These are phyloP conservation scores for Campylomormyrus numenius DNA, from an alignment of 2,113 vertebrate species.

Conservation along the genomic window DNA sequence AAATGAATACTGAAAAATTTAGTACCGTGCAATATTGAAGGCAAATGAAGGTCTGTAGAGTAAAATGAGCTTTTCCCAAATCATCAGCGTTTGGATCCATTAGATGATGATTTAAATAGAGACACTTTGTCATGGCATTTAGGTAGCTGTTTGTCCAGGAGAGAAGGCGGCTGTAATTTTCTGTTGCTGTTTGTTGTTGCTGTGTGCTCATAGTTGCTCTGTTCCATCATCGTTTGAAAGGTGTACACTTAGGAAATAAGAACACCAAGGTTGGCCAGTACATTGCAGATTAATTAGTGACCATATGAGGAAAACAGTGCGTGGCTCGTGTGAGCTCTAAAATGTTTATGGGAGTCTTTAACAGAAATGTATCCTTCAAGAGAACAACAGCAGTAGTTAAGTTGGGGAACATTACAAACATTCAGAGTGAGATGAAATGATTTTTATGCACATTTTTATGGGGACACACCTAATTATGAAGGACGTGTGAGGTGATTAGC, in stretches of 20 bases:
- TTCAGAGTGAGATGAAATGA: not conserved
- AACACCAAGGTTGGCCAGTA: conserved; percentile 45
- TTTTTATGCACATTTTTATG: not conserved
- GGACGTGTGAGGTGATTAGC: not conserved
- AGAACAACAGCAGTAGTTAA: conserved; percentile 13
- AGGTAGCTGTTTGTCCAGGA: not conserved
- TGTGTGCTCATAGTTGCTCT: conserved; percentile 28
- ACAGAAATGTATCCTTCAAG: not conserved
- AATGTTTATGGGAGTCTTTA: conserved; percentile 16
- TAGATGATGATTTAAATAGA: not conserved
- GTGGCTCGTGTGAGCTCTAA: conserved; percentile 33
- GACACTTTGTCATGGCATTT: not conserved
- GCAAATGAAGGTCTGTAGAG: not conserved
- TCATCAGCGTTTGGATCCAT: not conserved
- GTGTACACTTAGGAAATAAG: conserved; percentile 30
- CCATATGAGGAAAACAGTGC: conserved; percentile 49
- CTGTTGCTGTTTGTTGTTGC: not conserved
- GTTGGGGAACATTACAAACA: not conserved
- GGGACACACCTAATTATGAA: not conserved
- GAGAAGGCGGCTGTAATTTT: not conserved
- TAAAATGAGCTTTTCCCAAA: not conserved
- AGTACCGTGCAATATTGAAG: not conserved
- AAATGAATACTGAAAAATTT: not conserved
- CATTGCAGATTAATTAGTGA: conserved; percentile 40
- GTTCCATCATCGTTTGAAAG: conserved; percentile 23